These are phyloP conservation scores for Cosmorhoe ocellata DNA, from an alignment of 2,888 invertebrate genomes.

Conservation along the genomic window DNA sequence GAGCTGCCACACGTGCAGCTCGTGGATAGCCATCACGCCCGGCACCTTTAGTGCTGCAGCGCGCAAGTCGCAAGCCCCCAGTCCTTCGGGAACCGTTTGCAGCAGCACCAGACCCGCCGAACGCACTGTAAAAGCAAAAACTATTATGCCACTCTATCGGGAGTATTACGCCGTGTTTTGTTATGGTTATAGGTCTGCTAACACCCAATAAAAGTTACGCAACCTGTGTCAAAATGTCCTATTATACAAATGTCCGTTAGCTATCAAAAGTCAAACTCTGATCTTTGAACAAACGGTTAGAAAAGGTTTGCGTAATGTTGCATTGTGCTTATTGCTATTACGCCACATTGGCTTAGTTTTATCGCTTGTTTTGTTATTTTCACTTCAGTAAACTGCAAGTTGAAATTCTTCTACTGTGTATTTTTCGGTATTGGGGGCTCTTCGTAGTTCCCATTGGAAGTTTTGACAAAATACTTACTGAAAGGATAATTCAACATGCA, in stretches of 20 bases:
- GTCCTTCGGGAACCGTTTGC: slow-evolving; percentile 95
- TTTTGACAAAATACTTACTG: slow-evolving; percentile 83
- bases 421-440: neutral
- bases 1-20: slow-evolving; percentile 94
- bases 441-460: no score
- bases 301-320: slow-evolving; percentile 40
- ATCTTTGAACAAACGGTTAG: slow-evolving; percentile 5
- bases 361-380: slow-evolving; percentile 39
- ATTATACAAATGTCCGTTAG: no score
- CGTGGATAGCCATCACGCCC: slow-evolving; percentile 86
- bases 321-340: slow-evolving; percentile 18
- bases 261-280: no score
- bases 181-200: no score
- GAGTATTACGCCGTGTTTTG: no score
- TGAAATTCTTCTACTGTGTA: slow-evolving; percentile 14
- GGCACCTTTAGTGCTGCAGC: slow-evolving; percentile 70
- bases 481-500: slow-evolving; percentile 91
- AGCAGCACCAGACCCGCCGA: slow-evolving; percentile 94
- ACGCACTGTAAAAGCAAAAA: slow-evolving; percentile 84
- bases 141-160: no score
- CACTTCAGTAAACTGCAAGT: slow-evolving; percentile 34
- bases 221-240: no score
- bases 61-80: slow-evolving; percentile 84
- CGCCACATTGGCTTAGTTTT: slow-evolving; percentile 22
- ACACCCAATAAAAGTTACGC: no score